Evolutionary conservation across 1,140 invertebrate species (phyloP).

Genomic region (Lutraria rhynchaena): DNA sequence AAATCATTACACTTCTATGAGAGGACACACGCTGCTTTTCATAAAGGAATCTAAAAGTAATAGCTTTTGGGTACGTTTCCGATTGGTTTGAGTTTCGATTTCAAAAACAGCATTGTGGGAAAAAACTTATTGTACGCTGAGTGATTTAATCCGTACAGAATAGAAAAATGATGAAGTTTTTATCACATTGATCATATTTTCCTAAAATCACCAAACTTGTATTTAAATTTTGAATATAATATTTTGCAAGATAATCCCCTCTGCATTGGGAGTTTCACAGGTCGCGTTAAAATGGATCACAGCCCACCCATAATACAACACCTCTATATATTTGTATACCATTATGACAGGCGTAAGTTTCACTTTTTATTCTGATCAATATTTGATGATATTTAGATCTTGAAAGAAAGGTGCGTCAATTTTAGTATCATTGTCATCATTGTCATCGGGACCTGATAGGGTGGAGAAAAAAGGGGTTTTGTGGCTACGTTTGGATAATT

Average conservation of each 20-base stretch:
- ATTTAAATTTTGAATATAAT: constrained; percentile 11
- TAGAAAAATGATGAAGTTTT: constrained; percentile 15
- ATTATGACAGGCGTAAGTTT: constrained; percentile 17
- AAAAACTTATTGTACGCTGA: constrained; percentile 27
- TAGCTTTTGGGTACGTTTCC: constrained; percentile 57
- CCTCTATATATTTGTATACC: constrained; percentile 33
- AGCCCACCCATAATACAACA: constrained; percentile 37
- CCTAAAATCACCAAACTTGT: constrained; percentile 22
- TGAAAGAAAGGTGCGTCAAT: no score
- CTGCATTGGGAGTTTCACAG: background rate
- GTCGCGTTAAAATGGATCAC: constrained; percentile 1
- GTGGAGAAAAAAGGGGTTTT: no score
- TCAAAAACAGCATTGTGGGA: constrained; percentile 38
- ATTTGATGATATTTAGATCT: constrained; percentile 11
- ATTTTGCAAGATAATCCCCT: constrained; percentile 43
- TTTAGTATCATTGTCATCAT: no score
- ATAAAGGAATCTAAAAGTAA: constrained; percentile 46
- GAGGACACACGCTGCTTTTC: constrained; percentile 49
- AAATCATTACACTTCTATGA: constrained; percentile 56
- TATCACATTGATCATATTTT: constrained; percentile 15
- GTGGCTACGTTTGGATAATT: no score
- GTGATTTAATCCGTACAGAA: constrained; percentile 49
- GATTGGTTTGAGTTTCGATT: constrained; percentile 45
- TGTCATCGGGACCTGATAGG: no score
- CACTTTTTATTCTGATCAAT: constrained; percentile 14